phyloP scores from a whole-genome alignment of 2,797 vertebrate genomes.

The Spondyliosoma cantharus region DNA sequence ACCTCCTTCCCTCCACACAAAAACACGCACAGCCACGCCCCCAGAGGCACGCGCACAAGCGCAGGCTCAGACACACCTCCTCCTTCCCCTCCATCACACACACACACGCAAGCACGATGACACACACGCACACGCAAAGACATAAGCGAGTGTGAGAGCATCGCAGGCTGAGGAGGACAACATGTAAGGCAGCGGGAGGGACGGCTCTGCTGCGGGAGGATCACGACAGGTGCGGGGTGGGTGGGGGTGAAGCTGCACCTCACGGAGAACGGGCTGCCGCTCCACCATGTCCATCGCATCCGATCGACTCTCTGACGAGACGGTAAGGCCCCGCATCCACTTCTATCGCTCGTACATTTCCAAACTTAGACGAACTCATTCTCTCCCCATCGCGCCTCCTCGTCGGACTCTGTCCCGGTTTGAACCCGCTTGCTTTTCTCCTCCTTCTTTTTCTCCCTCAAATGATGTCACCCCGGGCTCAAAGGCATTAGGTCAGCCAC shows the following conservation, averaged over 20 bases:
- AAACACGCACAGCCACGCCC: constrained; percentile 77
- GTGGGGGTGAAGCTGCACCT: constrained; percentile 39
- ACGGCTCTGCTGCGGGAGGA: constrained; percentile 47
- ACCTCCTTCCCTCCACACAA: constrained; percentile 25
- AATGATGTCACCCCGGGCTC: constrained; percentile 64
- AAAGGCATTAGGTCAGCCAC: constrained; percentile 69
- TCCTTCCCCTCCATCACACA: constrained; percentile 67
- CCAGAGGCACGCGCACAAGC: constrained; percentile 74
- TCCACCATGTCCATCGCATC: constrained; percentile 64
- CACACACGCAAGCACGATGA: constrained; percentile 20
- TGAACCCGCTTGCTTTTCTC: constrained; percentile 30
- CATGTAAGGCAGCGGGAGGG: constrained; percentile 63
- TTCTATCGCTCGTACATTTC: constrained; percentile 7
- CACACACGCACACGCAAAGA: constrained; percentile 22
- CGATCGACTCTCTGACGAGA: constrained; percentile 46
- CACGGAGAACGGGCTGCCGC: constrained; percentile 23
- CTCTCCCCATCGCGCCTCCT: neutral
- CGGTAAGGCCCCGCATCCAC: constrained; percentile 73
- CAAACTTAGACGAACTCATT: constrained; percentile 67
- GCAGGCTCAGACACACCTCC: constrained; percentile 81
- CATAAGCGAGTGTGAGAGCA: constrained; percentile 39
- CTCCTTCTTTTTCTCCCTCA: neutral
- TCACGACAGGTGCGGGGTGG: constrained; percentile 59
- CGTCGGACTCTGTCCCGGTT: constrained; percentile 15
- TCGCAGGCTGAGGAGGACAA: constrained; percentile 57